These are phyloP conservation scores for Clostera curtula DNA, from an alignment of 2,888 invertebrate species.

Conservation along the genomic window DNA sequence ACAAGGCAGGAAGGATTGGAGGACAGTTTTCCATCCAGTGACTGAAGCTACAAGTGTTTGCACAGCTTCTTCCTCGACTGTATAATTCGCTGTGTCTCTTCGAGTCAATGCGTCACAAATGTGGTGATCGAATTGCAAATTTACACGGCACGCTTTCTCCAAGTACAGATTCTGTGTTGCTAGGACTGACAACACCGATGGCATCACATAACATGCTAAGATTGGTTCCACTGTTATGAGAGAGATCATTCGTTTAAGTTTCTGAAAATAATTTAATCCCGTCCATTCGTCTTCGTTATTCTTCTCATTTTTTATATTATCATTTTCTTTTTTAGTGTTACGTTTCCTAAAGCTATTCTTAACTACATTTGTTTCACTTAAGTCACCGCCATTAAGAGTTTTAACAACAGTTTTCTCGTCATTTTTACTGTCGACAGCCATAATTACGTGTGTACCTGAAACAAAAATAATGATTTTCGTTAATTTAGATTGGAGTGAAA, in stretches of 20 bases:
- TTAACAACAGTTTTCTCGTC: constrained; percentile 40
- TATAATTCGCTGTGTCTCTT: constrained; percentile 79
- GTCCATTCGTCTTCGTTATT: constrained; percentile 50
- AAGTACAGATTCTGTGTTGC: constrained; percentile 90
- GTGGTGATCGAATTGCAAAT: constrained; percentile 80
- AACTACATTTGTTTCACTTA: constrained; percentile 48
- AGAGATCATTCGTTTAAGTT: constrained; percentile 71
- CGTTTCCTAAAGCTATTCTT: constrained; percentile 47
- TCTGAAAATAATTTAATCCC: constrained; percentile 71
- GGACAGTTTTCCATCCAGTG: constrained; percentile 89
- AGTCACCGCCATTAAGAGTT: constrained; percentile 44
- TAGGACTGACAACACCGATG: constrained; percentile 79
- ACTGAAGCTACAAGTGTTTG: constrained; percentile 86
- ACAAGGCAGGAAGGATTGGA: constrained; percentile 88
- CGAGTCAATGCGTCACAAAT: constrained; percentile 85
- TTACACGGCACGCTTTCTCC: constrained; percentile 91
- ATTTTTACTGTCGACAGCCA: constrained; percentile 47
- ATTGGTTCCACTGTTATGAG: constrained; percentile 86
- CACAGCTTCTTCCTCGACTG: constrained; percentile 77
- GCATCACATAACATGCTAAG: constrained; percentile 82
- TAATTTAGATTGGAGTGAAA: too few relatives aligned
- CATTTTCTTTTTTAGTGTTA: constrained; percentile 34
- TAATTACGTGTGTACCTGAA: constrained; percentile 42
- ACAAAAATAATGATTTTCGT: constrained; percentile 29
- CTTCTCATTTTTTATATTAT: constrained; percentile 28